Conservation (phyloP, 2,888 invertebrate genomes). For the Brachypalpus laphriformis region DNA sequence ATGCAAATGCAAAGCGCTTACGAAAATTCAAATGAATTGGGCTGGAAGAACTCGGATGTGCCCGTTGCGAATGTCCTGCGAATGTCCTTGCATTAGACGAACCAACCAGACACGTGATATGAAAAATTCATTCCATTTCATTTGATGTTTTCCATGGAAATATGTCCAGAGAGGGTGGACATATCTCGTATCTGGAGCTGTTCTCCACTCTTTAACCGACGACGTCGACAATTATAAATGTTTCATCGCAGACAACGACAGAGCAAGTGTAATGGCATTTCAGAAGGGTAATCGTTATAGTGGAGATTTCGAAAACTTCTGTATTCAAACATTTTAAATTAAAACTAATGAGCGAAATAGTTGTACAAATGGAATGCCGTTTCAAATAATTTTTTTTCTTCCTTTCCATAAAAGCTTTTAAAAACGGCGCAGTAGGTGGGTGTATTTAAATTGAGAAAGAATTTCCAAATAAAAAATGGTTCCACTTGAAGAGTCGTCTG, state of each 20-base stretch:
- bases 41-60: neutral
- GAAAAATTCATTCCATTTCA: conserved; percentile 64
- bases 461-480: neutral
- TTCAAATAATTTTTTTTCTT: too few species aligned
- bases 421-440: too few species aligned
- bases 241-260: neutral
- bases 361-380: neutral
- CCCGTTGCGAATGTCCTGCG: neutral
- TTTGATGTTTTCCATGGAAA: conserved; percentile 39
- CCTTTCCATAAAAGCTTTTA: neutral
- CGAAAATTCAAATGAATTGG: conserved; percentile 37
- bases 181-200: too few species aligned
- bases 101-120: conserved; percentile 49
- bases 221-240: conserved; percentile 3
- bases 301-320: neutral
- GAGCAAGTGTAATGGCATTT: neutral
- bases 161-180: conserved; percentile 25
- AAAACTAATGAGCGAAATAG: conserved; percentile 22
- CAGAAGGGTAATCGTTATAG: neutral
- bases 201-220: neutral
- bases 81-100: conserved; percentile 29
- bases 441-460: neutral
- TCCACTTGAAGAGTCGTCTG: neutral
- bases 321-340: conserved; percentile 3
- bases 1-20: neutral